Percentiles rank a stretch among this genome's conserved stretches.
Evolutionary conservation across 2,888 invertebrate genomes (phyloP).

Genomic region (Xestia sexstrigata): DNA sequence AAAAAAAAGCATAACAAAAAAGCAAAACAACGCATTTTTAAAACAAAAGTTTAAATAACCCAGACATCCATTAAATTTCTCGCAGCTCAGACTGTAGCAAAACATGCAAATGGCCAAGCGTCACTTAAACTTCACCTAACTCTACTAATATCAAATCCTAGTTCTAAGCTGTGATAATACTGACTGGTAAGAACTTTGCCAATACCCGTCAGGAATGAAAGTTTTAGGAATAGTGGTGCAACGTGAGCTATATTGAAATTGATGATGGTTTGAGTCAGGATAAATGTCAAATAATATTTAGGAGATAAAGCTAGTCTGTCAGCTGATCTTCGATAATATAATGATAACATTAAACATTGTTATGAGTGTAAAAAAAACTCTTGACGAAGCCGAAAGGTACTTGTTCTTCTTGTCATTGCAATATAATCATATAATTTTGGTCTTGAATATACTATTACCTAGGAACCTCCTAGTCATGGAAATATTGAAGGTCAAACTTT

Average conservation of each 20-base stretch:
- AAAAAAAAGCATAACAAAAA: no score
- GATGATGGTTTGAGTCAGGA: no score
- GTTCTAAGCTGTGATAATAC: slow-evolving; percentile 39
- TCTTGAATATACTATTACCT: no score
- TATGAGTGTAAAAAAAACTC: no score
- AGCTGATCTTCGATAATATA: background rate
- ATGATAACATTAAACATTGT: no score
- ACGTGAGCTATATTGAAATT: background rate
- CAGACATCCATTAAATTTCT: background rate
- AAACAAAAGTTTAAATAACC: background rate
- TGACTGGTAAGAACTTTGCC: slow-evolving; percentile 39
- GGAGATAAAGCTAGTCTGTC: background rate
- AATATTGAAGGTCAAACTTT: no score
- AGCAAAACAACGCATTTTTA: background rate
- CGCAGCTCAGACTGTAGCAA: slow-evolving; percentile 1
- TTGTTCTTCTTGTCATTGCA: no score
- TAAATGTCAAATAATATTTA: background rate
- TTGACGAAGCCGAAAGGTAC: no score
- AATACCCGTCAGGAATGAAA: slow-evolving; percentile 48
- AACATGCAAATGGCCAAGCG: background rate
- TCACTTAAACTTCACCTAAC: slow-evolving; percentile 34
- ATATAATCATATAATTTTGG: no score
- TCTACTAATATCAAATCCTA: slow-evolving; percentile 46
- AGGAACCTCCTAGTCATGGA: no score
- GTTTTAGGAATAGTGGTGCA: slow-evolving; percentile 29